Base-by-base conservation (phyloP, 1,140 invertebrate species). In the Heliconius eleuchia region DNA sequence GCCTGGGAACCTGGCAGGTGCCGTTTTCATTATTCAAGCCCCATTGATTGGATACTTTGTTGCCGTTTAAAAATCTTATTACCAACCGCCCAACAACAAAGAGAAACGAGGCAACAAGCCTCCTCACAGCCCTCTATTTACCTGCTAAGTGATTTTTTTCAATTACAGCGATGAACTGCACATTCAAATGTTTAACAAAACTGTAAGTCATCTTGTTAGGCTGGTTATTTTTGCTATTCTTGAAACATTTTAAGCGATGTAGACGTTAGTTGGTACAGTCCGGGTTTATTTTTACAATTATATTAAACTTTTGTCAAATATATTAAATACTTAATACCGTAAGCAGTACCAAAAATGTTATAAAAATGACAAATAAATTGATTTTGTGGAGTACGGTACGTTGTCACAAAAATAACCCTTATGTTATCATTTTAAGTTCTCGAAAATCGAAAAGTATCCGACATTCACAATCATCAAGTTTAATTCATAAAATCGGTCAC, bases 31-130 rank as follows among this genome's bases (percentile, higher is more conserved):
- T 94, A 94, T 94, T 94, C 92, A 94, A 91, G 91, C 90, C 84
- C 89, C 92, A 94, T 94, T 94, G 92, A 94, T 94, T 94, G 92
- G 92, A 91, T 93, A 94, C 91, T 94, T 94, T 94, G 92, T 94
- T 92, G 92, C 90, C 91, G 91, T 94, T 93, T 94, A 94, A 94
- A 94, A 94, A 94, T 92, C 92, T 94, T 94, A 93, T 94, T 94
- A 94, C 88, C 89, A 91, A 92, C 91, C 89, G 83, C 82, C 87
- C 88, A 87, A 91, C 91, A 92, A 93, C 90, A 92, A 93, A 91
- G 87, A 87, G 84, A 73, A 73, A 75, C 85, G 82, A 88, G 75
- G 52, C 70, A 74, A 73, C 86, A 87, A 89, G 86, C 84, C 89
- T 85, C 85, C 85, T 88, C 85, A 80, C 72, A 82, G 79, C 85